These are phyloP conservation scores for Blomia tropicalis DNA, from an alignment of 2,888 invertebrate species.

Conservation along the genomic window DNA sequence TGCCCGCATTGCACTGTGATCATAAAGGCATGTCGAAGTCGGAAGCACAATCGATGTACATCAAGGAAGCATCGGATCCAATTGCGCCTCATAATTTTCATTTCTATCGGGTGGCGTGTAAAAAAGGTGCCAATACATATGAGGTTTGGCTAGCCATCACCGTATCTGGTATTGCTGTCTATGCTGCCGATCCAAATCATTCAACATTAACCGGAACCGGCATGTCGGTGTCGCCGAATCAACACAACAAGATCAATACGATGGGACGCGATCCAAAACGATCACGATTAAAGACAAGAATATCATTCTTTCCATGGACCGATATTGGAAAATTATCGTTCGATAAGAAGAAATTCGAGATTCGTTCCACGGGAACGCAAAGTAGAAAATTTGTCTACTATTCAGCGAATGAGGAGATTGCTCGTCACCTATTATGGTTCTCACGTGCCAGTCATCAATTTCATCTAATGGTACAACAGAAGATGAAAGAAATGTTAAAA, in stretches of 20 bases:
- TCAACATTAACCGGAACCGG: constrained; percentile 30
- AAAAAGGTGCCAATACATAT: constrained; percentile 42
- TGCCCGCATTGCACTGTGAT: constrained; percentile 64
- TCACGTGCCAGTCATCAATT: constrained; percentile 85
- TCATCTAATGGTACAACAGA: constrained; percentile 68
- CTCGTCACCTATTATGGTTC: constrained; percentile 67
- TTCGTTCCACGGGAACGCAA: constrained; percentile 61
- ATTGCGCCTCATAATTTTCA: constrained; percentile 76
- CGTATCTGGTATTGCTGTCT: constrained; percentile 74
- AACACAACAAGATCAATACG: constrained; percentile 5
- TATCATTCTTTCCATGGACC: constrained; percentile 79
- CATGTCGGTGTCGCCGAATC: constrained; percentile 4
- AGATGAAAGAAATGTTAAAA: constrained; percentile 61
- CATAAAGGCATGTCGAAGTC: constrained; percentile 57
- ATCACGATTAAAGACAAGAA: constrained; percentile 33
- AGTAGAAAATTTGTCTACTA: constrained; percentile 56
- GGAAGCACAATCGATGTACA: constrained; percentile 72
- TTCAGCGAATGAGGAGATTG: constrained; percentile 80
- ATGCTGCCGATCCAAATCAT: constrained; percentile 40
- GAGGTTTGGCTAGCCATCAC: constrained; percentile 72
- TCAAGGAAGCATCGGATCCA: constrained; percentile 65
- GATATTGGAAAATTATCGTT: constrained; percentile 86
- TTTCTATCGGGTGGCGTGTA: constrained; percentile 57
- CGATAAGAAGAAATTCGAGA: constrained; percentile 93
- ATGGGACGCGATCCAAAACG: not conserved